Percentiles rank a stretch among this genome's conserved stretches.
Conservation (phyloP, 2,888 invertebrate species). For the Erebia palarica region DNA sequence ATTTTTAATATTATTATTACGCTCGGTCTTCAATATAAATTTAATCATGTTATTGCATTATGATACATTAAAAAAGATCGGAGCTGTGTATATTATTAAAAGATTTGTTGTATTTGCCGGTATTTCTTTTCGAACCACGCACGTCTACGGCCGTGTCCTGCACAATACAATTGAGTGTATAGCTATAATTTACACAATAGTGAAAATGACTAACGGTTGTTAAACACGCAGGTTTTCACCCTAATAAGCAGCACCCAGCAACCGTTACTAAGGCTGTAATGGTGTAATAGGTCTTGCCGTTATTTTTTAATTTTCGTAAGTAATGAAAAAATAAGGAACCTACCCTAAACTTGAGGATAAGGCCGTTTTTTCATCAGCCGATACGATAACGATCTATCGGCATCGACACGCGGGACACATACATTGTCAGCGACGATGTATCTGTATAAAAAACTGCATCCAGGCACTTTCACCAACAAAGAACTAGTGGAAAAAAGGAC, state of each 20-base stretch:
- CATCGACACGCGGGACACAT: no score
- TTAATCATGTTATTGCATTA: slow-evolving; percentile 3
- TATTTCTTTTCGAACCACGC: slow-evolving; percentile 60
- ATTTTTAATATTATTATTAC: background rate
- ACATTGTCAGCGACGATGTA: no score
- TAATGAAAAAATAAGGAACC: no score
- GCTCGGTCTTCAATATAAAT: background rate
- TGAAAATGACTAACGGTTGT: slow-evolving; percentile 73
- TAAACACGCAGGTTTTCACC: slow-evolving; percentile 73
- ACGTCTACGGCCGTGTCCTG: slow-evolving; percentile 51
- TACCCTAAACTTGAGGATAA: background rate
- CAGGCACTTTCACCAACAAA: no score
- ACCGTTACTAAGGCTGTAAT: slow-evolving; percentile 18
- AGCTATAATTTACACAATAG: slow-evolving; percentile 76
- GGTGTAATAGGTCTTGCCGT: background rate
- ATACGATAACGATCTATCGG: no score
- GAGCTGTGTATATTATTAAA: slow-evolving; percentile 3
- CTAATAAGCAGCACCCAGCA: slow-evolving; percentile 56
- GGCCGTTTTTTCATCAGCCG: no score
- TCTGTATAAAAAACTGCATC: no score
- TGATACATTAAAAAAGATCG: background rate
- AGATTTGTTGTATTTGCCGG: background rate
- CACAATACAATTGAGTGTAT: slow-evolving; percentile 67
- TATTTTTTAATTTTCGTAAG: no score
- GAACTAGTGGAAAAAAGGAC: no score